phyloP scores from a whole-genome alignment of 2,797 vertebrate genomes.

The Spheniscus humboldti region DNA sequence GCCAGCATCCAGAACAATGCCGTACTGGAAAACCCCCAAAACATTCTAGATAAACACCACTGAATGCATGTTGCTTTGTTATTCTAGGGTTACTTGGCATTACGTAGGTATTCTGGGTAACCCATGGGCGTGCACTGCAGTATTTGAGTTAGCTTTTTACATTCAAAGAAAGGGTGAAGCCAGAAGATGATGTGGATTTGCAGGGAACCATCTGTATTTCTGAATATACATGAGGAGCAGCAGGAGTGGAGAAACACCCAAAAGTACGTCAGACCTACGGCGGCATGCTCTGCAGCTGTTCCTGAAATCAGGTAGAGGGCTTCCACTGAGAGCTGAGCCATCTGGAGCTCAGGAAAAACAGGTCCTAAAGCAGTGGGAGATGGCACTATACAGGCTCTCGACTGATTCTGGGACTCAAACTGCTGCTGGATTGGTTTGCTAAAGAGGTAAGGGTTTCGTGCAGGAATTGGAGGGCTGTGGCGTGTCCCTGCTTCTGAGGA shows the following conservation, averaged over 20 bases:
- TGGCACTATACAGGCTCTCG: background rate
- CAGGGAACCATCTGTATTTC: background rate
- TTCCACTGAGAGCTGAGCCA: background rate
- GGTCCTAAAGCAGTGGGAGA: slow-evolving; percentile 1
- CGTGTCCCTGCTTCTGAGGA: background rate
- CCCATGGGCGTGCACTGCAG: background rate
- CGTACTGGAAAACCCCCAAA: slow-evolving; percentile 32
- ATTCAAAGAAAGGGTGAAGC: background rate
- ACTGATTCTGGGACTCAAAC: background rate
- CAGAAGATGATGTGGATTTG: background rate
- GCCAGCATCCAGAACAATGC: slow-evolving; percentile 42
- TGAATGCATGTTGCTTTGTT: background rate
- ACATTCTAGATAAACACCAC: background rate
- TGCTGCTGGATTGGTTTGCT: background rate
- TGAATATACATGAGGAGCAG: slow-evolving; percentile 7
- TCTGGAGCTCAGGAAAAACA: slow-evolving; percentile 37
- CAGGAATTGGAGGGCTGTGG: background rate
- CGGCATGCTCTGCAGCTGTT: background rate
- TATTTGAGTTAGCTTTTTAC: background rate
- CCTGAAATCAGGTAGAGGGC: background rate
- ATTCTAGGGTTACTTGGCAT: background rate
- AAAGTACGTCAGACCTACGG: background rate
- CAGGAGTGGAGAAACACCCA: background rate
- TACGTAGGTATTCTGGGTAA: rapidly evolving
- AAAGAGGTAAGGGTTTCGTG: background rate